phyloP scores from a whole-genome alignment of 2,113 vertebrate species.

The Notothenia coriiceps region DNA sequence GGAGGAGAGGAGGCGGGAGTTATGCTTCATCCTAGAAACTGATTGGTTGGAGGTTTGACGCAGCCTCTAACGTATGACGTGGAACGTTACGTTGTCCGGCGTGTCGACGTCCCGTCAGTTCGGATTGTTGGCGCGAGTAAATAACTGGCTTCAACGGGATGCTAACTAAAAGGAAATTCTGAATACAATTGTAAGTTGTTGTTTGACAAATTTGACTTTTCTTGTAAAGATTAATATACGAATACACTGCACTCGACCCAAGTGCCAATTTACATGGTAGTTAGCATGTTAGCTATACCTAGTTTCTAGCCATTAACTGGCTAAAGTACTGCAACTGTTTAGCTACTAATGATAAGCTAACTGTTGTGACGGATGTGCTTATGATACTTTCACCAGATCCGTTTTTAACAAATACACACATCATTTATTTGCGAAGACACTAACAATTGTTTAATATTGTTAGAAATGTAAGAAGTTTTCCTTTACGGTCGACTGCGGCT shows the following conservation, averaged over 20 bases:
- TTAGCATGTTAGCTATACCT: not conserved
- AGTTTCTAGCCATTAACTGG: fast-evolving
- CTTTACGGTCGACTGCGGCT: not conserved
- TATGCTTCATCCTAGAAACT: not conserved
- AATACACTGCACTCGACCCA: not conserved
- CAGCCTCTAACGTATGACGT: not conserved
- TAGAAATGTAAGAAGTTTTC: not conserved
- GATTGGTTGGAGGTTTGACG: constrained; percentile 41
- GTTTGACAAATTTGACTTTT: not conserved
- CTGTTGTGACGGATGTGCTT: not conserved
- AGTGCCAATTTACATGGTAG: fast-evolving
- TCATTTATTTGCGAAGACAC: not conserved
- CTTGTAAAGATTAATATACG: not conserved
- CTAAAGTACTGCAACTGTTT: not conserved
- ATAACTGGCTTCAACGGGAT: not conserved
- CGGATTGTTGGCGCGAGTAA: constrained; percentile 52
- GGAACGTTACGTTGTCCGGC: not conserved
- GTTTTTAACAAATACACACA: too few species aligned
- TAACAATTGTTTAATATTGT: not conserved
- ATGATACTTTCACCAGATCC: not conserved
- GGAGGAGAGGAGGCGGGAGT: not conserved
- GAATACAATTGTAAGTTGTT: constrained; percentile 3
- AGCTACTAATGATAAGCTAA: not conserved
- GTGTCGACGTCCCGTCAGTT: not conserved
- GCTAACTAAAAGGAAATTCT: not conserved